Evolutionary conservation across 64 coral and sea anemone species (phyloP), one percentile per base, ranked within the genome.

Genomic region (Porites australiensis): DNA sequence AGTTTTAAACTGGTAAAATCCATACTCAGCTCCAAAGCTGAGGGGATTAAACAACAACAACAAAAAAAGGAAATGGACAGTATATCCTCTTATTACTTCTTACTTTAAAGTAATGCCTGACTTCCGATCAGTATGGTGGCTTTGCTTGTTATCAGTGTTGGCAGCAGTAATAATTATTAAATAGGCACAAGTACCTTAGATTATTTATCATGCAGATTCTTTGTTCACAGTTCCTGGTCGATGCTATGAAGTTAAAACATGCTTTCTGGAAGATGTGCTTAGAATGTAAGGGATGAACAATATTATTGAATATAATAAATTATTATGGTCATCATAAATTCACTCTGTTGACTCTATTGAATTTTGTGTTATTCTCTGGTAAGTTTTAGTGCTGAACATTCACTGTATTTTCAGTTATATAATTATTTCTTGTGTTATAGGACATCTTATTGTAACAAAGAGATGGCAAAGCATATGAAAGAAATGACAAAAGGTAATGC

Each of bases 241-340:
- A 58, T 96, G 94, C 92, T 99, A 75, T 92, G 91, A 91, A 61
- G 97, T 99, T 14, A 91, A 99, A 70, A 53, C 88, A 27, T 86
- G 79, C 64, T 99, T 94, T 67, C 70, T 99, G 67, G 97, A 99
- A 88, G 97, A 99, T 67, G 82, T 96, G 10, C 83, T 99, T 22
- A 90, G 86, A 70, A 86, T 96, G 97, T 99, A 84, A 98, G 97
- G 77, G 23, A 58, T 57, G 15, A 61, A 64, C 13, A 64, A 14
- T 13, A 19, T 16, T 64, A 37, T 64, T 16, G 1, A 64, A 64
- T 64, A 13, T 64, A 2, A 16, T 64, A 16, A 1, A 13, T 18
- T 64, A 5, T 57, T 57, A 37, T 37, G 27, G 27, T 37, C 27
- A 37, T 3, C 54, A 9, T 57, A 9, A 57, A 57, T 3, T 4